Percentiles rank a stretch among this genome's conserved stretches.
phyloP scores from a whole-genome alignment of 2,113 vertebrate species.

The Pelmatolapia mariae region DNA sequence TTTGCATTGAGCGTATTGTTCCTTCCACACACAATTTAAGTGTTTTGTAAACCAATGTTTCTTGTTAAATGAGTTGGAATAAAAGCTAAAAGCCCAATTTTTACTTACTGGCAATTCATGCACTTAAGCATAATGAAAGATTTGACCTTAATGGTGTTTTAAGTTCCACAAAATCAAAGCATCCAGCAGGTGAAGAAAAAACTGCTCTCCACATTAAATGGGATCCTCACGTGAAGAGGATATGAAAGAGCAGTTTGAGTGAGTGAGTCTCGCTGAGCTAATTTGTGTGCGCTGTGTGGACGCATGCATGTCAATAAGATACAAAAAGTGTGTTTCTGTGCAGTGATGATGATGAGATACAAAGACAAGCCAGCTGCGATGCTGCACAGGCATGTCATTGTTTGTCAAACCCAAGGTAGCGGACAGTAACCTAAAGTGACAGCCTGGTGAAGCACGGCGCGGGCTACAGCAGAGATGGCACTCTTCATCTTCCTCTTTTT shows the following conservation, averaged over 20 bases:
- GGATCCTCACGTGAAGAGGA: neutral
- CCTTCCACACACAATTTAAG: neutral
- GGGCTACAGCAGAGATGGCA: neutral
- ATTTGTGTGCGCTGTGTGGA: neutral
- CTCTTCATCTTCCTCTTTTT: neutral
- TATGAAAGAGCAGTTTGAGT: neutral
- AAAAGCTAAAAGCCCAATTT: neutral
- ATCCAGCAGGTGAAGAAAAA: neutral
- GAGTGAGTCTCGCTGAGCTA: neutral
- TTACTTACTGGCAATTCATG: neutral
- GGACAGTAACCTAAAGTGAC: slow-evolving; percentile 22
- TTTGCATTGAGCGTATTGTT: neutral
- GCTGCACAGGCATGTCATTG: neutral
- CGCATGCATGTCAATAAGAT: neutral
- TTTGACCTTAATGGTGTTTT: neutral
- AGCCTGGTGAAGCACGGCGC: neutral
- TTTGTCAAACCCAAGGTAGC: slow-evolving; percentile 11
- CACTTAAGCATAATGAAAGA: neutral
- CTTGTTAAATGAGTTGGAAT: neutral
- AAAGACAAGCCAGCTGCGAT: neutral
- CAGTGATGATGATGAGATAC: slow-evolving; percentile 1
- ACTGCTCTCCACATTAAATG: neutral
- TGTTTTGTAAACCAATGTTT: neutral
- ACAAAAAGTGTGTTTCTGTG: neutral
- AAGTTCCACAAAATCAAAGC: neutral